These are phyloP conservation scores for Lamproptera curius DNA, from an alignment of 2,888 invertebrate genomes.

Conservation along the genomic window DNA sequence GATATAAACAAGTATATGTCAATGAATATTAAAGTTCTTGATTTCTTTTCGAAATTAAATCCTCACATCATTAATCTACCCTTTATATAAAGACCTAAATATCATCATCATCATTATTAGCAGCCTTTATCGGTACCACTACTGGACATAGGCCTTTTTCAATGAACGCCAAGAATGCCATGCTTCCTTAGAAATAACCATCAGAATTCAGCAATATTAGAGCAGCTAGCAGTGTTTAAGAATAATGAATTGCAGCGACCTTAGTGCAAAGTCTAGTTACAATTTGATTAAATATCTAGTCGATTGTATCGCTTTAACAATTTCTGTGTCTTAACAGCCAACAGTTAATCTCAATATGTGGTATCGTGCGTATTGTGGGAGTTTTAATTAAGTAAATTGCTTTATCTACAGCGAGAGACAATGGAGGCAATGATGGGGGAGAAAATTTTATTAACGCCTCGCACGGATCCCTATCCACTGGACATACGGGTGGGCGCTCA, in stretches of 20 bases:
- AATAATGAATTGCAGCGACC: neutral
- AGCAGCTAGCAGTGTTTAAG: neutral
- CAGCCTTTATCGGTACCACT: no score
- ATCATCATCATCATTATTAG: no score
- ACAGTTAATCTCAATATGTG: conserved; percentile 56
- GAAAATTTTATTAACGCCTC: conserved; percentile 57
- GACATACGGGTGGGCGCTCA: conserved; percentile 61
- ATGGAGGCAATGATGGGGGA: conserved; percentile 57
- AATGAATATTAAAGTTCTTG: no score
- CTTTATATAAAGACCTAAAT: no score
- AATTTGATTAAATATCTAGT: conserved; percentile 8
- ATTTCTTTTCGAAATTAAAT: no score
- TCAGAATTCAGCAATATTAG: neutral
- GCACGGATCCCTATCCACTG: conserved; percentile 50
- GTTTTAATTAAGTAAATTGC: conserved; percentile 76
- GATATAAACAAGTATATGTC: no score
- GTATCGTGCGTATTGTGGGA: conserved; percentile 45
- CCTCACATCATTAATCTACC: no score
- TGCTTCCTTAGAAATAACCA: no score
- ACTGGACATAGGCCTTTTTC: no score
- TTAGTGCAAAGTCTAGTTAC: conserved; percentile 5
- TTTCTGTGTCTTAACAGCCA: conserved; percentile 55
- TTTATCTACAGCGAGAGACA: conserved; percentile 69
- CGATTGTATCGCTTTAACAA: conserved; percentile 17
- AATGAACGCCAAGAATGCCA: no score